phyloP scores from a whole-genome alignment of 2,113 vertebrate species.

The Hiodon alosoides region DNA sequence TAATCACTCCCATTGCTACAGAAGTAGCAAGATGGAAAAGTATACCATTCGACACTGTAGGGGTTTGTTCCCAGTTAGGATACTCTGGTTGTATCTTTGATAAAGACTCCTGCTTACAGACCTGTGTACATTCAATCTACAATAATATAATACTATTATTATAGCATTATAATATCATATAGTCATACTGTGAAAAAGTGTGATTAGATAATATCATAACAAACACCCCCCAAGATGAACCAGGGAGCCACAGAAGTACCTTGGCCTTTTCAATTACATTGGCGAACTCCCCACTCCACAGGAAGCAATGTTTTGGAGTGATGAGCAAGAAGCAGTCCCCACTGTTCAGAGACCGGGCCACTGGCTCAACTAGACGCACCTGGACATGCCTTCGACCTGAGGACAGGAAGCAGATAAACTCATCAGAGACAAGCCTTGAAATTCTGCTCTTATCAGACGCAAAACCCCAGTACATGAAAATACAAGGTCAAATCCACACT shows the following conservation, averaged over 20 bases:
- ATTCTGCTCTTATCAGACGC: background rate
- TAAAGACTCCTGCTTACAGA: background rate
- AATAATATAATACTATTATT: too few relatives aligned
- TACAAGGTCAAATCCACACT: background rate
- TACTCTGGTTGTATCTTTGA: too few relatives aligned
- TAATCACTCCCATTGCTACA: too few relatives aligned
- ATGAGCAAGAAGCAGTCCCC: constrained; percentile 72
- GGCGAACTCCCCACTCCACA: constrained; percentile 72
- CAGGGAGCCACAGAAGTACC: constrained; percentile 41
- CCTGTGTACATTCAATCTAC: too few relatives aligned
- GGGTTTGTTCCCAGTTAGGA: too few relatives aligned
- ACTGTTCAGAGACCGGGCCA: constrained; percentile 65
- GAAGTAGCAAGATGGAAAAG: too few relatives aligned
- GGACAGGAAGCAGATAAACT: background rate
- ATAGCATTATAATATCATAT: too few relatives aligned
- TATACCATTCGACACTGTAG: too few relatives aligned
- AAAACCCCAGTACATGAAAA: background rate
- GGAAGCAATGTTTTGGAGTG: constrained; percentile 65
- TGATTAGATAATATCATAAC: too few relatives aligned
- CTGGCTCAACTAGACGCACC: constrained; percentile 66
- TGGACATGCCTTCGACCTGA: constrained; percentile 68
- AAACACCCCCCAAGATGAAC: background rate
- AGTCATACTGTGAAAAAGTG: too few relatives aligned
- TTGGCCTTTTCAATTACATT: constrained; percentile 74
- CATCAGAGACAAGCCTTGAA: background rate